Conservation (phyloP, 2,797 vertebrate species). For the Enoplosus armatus region DNA sequence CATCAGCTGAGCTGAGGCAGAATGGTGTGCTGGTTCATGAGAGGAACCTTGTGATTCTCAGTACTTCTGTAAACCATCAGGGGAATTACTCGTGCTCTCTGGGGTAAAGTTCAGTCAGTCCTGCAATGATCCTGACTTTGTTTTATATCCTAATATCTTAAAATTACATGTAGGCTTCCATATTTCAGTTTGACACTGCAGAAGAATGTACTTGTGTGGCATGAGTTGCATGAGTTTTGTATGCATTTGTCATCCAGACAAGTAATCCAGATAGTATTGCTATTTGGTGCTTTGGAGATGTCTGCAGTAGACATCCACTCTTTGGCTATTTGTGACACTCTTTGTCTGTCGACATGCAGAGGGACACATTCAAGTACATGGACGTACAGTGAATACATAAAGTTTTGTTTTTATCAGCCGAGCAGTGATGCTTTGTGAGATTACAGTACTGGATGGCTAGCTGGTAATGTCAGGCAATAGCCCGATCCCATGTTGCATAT, state of each 20-base stretch:
- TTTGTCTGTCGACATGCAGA: no score
- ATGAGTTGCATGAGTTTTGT: no score
- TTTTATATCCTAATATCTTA: neutral
- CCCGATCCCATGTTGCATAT: no score
- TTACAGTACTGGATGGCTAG: neutral
- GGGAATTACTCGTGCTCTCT: conserved; percentile 73
- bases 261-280: neutral
- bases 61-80: conserved; percentile 43
- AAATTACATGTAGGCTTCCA: neutral
- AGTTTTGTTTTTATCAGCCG: neutral
- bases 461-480: neutral
- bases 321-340: neutral
- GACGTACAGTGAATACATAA: neutral
- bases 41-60: conserved; percentile 59
- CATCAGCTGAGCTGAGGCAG: conserved; percentile 36
- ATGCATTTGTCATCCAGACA: neutral
- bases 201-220: neutral
- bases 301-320: neutral
- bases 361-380: neutral
- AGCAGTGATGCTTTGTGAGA: neutral
- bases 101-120: conserved; percentile 28
- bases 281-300: neutral
- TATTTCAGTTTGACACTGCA: neutral
- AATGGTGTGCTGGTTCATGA: conserved; percentile 40
- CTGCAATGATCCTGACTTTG: neutral